Conservation (phyloP, 2,888 invertebrate genomes). For the Parnassius mnemosyne region DNA sequence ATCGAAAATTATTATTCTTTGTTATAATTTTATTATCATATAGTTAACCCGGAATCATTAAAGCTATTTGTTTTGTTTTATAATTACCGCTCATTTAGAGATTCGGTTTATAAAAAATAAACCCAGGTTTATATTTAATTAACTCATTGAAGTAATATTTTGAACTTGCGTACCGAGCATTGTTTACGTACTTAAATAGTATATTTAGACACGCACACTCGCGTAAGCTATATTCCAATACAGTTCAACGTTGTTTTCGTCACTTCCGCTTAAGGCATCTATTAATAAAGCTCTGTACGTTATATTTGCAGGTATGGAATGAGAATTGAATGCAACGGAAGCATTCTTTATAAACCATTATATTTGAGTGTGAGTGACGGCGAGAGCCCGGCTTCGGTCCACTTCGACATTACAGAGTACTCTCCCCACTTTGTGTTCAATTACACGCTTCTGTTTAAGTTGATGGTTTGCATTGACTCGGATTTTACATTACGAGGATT, state of each 20-base stretch:
- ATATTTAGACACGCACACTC: slow-evolving; percentile 9
- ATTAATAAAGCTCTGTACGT: slow-evolving; percentile 28
- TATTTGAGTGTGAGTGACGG: slow-evolving; percentile 56
- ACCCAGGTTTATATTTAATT: too few species aligned
- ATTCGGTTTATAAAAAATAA: too few species aligned
- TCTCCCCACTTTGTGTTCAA: slow-evolving; percentile 28
- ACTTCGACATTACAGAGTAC: slow-evolving; percentile 41
- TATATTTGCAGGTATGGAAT: slow-evolving; percentile 32
- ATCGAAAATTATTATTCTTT: too few species aligned
- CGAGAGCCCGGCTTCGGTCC: slow-evolving; percentile 41
- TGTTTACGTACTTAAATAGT: background rate
- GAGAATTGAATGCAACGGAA: slow-evolving; percentile 47
- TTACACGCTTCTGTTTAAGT: slow-evolving; percentile 24
- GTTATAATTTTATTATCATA: too few species aligned
- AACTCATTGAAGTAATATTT: too few species aligned
- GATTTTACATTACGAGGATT: background rate
- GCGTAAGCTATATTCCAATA: background rate
- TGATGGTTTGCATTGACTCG: slow-evolving; percentile 24
- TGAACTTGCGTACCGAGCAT: background rate
- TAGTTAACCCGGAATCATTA: too few species aligned
- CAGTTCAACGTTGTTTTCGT: slow-evolving; percentile 29
- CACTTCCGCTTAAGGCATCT: slow-evolving; percentile 36
- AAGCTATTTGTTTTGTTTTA: too few species aligned
- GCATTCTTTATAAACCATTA: slow-evolving; percentile 50
- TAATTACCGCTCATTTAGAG: too few species aligned